Base-by-base conservation (phyloP, 2,888 invertebrate genomes). In the Papilio demoleus region DNA sequence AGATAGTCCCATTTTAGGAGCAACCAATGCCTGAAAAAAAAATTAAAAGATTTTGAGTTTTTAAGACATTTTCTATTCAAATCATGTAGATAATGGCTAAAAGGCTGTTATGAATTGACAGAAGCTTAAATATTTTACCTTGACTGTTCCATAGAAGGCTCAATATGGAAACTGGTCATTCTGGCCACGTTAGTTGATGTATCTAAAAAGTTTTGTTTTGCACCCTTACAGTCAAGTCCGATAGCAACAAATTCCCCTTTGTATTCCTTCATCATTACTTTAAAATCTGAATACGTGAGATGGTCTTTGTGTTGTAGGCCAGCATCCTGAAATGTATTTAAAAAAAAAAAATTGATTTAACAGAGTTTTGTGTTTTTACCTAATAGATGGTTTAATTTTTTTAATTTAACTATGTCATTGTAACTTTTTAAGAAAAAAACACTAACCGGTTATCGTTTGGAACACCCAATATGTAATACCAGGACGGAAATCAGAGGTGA, bases 381-480 rank as follows among this genome's bases (percentile, higher is more conserved):
- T n/a, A n/a, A n/a, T n/a, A n/a, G n/a, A n/a, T n/a, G n/a, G n/a
- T n/a, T n/a, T n/a, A n/a, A n/a, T n/a, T n/a, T n/a, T n/a, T n/a
- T n/a, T n/a, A n/a, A n/a, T n/a, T n/a, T n/a, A n/a, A n/a, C n/a
- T n/a, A n/a, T n/a, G n/a, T n/a, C n/a, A n/a, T n/a, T n/a, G n/a
- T n/a, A n/a, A n/a, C n/a, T n/a, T n/a, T n/a, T n/a, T n/a, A n/a
- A n/a, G n/a, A n/a, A n/a, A n/a, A n/a, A n/a, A n/a, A n/a, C n/a
- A n/a, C n/a, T n/a, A n/a, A n/a, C n/a, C n/a, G n/a, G n/a, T n/a
- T n/a, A n/a, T 94, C 2, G 99, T 99, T 88, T 97, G 97, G 87
- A 98, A 99, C 34, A 99, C 94, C 99, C 99, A 99, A 84, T 97
- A 99, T 0, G 96, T 96, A 72, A 99, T 98, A 11, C 98, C 98